Conservation (phyloP, 2,797 vertebrate species). For the Trachops cirrhosus region DNA sequence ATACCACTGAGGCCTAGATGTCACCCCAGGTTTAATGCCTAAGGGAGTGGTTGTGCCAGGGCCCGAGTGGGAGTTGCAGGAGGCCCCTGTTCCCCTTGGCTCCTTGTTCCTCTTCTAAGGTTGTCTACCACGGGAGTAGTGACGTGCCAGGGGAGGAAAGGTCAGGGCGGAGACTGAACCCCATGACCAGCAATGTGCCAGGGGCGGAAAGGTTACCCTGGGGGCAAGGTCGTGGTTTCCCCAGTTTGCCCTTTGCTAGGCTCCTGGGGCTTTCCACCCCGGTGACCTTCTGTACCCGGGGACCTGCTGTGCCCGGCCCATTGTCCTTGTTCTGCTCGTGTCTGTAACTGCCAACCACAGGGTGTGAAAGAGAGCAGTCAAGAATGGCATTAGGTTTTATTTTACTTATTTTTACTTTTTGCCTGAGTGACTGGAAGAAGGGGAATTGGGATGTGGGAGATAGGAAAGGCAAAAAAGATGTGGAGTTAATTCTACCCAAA, state of each 20-base stretch:
- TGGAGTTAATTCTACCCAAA: background rate
- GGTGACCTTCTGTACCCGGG: background rate
- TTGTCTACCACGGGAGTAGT: background rate
- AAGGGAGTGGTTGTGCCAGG: background rate
- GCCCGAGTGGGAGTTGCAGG: background rate
- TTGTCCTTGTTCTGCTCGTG: background rate
- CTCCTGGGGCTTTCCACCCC: background rate
- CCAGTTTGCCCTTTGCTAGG: background rate
- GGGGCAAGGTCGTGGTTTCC: background rate
- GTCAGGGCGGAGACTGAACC: background rate
- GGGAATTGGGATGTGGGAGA: background rate
- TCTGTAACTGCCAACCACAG: background rate
- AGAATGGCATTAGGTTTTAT: background rate
- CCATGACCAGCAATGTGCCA: too few relatives aligned
- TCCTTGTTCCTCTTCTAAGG: background rate
- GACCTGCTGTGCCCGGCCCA: background rate
- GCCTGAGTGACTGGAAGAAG: background rate
- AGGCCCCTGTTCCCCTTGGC: background rate
- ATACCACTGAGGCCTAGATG: background rate
- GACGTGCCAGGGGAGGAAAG: background rate
- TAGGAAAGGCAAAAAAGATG: background rate
- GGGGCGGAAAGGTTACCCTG: background rate
- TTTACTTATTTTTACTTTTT: background rate
- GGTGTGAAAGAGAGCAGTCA: background rate
- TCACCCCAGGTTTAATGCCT: background rate